A percentile compares a stretch with the other conserved stretches of the same genome.
phyloP scores from a whole-genome alignment of 2,113 vertebrate species.

The Serilophus lunatus region DNA sequence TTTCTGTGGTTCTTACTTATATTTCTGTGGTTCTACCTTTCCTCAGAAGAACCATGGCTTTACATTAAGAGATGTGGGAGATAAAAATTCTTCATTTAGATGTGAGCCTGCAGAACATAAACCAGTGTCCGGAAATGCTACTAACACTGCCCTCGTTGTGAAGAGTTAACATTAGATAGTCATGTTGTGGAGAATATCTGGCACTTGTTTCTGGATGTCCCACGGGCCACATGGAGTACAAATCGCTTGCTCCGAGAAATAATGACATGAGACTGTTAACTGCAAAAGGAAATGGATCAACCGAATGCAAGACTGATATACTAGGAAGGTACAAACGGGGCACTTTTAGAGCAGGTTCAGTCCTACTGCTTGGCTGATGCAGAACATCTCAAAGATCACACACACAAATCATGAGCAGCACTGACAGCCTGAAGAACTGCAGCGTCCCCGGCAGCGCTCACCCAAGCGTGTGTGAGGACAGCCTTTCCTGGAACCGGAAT shows the following conservation, averaged over 20 bases:
- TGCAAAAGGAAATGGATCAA: not conserved
- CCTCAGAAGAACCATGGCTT: not conserved
- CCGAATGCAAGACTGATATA: not conserved
- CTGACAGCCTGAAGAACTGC: not conserved
- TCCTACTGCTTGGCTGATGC: not conserved
- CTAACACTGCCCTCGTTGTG: not conserved
- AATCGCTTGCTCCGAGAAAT: not conserved
- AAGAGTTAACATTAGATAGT: not conserved
- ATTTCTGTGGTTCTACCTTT: not conserved
- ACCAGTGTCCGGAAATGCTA: not conserved
- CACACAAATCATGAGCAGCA: not conserved
- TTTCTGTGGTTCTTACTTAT: not conserved
- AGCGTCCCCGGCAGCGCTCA: accelerated
- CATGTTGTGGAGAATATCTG: accelerated
- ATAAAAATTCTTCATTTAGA: not conserved
- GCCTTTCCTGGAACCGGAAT: accelerated
- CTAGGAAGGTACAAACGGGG: not conserved
- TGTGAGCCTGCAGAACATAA: not conserved
- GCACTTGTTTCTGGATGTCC: not conserved
- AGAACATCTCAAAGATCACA: not conserved
- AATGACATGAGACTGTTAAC: not conserved
- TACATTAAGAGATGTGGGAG: not conserved
- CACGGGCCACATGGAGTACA: accelerated
- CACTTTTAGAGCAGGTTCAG: not conserved
- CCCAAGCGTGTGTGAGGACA: accelerated